Evolutionary conservation across 2,113 vertebrate species (phyloP).

Genomic region (Pan troglodytes): DNA sequence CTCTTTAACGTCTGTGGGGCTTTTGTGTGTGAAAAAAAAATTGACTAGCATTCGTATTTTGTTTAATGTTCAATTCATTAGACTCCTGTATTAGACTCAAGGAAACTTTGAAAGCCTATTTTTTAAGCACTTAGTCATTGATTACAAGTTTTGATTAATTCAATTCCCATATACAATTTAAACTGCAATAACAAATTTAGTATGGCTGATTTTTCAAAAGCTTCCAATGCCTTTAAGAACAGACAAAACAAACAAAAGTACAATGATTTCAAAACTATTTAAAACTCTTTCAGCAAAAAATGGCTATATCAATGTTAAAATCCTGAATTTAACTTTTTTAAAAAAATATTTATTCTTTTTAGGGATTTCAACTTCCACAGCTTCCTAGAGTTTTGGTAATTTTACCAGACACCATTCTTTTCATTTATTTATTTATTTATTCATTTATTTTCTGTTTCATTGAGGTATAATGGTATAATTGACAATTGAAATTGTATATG

Average conservation of each 20-base stretch:
- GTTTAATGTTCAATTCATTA: conserved; percentile 55
- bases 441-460: background rate
- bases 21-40: conserved; percentile 40
- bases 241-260: conserved; percentile 35
- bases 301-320: background rate
- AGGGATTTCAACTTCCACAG: background rate
- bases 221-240: conserved; percentile 28
- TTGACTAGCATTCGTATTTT: conserved; percentile 12
- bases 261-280: conserved; percentile 36
- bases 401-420: background rate
- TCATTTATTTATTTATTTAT: background rate
- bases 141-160: conserved; percentile 64
- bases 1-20: background rate
- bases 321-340: background rate
- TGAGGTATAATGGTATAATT: background rate
- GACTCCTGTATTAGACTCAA: conserved; percentile 19
- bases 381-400: background rate
- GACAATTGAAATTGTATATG: background rate
- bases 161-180: conserved; percentile 35
- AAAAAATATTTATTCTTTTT: background rate
- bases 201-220: conserved; percentile 18
- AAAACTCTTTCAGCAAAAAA: conserved; percentile 2
- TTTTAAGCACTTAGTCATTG: conserved; percentile 57
- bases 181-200: conserved; percentile 45
- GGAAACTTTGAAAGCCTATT: conserved; percentile 41